phyloP scores from a whole-genome alignment of 2,797 vertebrate species.

The Scleropages formosus region DNA sequence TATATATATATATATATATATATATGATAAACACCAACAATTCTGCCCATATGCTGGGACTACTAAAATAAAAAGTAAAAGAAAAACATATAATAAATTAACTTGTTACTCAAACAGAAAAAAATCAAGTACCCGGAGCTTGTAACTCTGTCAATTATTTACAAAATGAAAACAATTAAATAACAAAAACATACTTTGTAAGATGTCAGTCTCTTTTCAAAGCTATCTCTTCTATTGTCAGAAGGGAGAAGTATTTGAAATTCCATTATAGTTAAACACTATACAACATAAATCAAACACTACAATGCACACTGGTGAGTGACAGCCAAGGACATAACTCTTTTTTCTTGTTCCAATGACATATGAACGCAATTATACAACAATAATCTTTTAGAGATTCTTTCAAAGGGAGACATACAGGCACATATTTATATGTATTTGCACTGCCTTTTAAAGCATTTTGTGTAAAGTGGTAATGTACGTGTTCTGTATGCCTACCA shows the following conservation, averaged over 20 bases:
- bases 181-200: conserved; percentile 26
- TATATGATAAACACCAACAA: no score
- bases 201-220: conserved; percentile 36
- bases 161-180: conserved; percentile 25
- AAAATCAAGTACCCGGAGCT: not conserved
- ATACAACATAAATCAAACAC: conserved; percentile 56
- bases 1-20: no score
- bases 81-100: no score
- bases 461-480: conserved; percentile 27
- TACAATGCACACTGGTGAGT: conserved; percentile 54
- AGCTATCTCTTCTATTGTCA: conserved; percentile 48
- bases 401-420: conserved; percentile 46
- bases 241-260: conserved; percentile 53
- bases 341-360: conserved; percentile 42
- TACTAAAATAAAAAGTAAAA: no score
- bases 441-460: conserved; percentile 32
- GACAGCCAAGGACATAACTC: conserved; percentile 57
- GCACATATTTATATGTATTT: conserved; percentile 44
- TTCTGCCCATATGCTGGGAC: no score
- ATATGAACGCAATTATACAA: conserved; percentile 46
- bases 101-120: not conserved
- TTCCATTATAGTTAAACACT: conserved; percentile 57
- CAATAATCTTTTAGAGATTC: conserved; percentile 42
- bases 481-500: not conserved
- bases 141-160: conserved; percentile 7